These are phyloP conservation scores for Chloebia gouldiae DNA, from an alignment of 2,113 vertebrate species.

Conservation along the genomic window DNA sequence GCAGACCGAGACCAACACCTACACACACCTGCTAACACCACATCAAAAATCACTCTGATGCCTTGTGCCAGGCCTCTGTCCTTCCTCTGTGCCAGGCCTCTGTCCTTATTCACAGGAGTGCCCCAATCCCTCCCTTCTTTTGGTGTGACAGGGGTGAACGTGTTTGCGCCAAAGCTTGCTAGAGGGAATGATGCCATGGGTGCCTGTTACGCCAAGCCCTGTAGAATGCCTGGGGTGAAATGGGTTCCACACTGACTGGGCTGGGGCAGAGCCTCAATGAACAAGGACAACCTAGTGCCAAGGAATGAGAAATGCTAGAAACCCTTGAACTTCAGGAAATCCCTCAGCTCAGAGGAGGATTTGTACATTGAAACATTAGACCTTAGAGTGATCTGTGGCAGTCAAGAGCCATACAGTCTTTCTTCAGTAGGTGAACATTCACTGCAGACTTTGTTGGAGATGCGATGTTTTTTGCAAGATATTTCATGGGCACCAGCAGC, in stretches of 20 bases:
- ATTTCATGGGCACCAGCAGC: background rate
- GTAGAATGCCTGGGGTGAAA: background rate
- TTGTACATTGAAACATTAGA: background rate
- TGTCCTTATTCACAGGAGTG: background rate
- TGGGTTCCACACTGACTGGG: accelerated
- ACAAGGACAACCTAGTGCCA: accelerated
- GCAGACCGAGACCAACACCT: background rate
- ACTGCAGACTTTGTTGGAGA: background rate
- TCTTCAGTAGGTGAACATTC: background rate
- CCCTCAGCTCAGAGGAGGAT: background rate
- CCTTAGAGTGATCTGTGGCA: background rate
- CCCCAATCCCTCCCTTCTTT: background rate
- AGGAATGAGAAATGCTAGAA: background rate
- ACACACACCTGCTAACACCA: background rate
- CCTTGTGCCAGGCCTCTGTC: background rate
- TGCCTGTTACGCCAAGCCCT: background rate
- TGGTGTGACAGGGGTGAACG: accelerated
- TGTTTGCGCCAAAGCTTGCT: accelerated
- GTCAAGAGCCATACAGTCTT: background rate
- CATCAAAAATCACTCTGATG: background rate
- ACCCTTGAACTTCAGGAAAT: background rate
- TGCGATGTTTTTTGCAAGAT: background rate
- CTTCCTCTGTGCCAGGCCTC: background rate
- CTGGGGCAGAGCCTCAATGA: background rate
- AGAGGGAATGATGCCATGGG: no score